Evolutionary conservation across 1,140 invertebrate genomes (phyloP).

Genomic region (Lepidurus couesii): DNA sequence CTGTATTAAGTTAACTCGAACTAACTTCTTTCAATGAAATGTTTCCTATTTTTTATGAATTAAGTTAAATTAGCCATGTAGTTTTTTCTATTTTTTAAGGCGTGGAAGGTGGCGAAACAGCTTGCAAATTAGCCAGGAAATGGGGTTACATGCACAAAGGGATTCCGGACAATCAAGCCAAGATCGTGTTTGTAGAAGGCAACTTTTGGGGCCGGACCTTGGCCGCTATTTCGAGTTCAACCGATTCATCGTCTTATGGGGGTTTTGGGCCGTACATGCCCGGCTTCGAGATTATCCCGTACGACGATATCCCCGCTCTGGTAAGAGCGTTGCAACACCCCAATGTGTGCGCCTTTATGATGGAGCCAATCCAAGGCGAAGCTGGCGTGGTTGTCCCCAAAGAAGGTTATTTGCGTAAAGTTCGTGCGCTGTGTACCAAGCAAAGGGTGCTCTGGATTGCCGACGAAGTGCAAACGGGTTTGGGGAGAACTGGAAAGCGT

Average conservation of each 20-base stretch:
- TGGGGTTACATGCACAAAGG: constrained; percentile 93
- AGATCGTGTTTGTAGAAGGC: constrained; percentile 85
- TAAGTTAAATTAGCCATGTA: not conserved
- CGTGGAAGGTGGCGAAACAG: constrained; percentile 94
- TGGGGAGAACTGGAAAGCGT: constrained; percentile 84
- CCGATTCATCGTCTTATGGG: constrained; percentile 76
- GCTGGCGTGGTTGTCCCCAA: constrained; percentile 91
- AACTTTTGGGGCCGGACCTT: constrained; percentile 98
- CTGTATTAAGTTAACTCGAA: not conserved
- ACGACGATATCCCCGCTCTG: constrained; percentile 76
- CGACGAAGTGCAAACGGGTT: constrained; percentile 94
- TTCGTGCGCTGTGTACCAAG: constrained; percentile 83
- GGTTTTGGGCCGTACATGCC: constrained; percentile 96
- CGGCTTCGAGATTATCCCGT: constrained; percentile 81
- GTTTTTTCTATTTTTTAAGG: constrained; percentile 49
- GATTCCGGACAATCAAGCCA: constrained; percentile 80
- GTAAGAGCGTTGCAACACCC: constrained; percentile 71
- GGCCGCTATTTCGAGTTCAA: constrained; percentile 88
- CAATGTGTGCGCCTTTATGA: constrained; percentile 92
- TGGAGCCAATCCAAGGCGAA: constrained; percentile 99
- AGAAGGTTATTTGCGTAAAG: constrained; percentile 74
- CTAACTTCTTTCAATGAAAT: not conserved
- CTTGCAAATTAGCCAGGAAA: constrained; percentile 85
- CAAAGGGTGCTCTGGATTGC: constrained; percentile 96
- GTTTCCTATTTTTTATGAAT: not conserved